Conservation (phyloP, 2,797 vertebrate species). For the Pseudochirops cupreus region DNA sequence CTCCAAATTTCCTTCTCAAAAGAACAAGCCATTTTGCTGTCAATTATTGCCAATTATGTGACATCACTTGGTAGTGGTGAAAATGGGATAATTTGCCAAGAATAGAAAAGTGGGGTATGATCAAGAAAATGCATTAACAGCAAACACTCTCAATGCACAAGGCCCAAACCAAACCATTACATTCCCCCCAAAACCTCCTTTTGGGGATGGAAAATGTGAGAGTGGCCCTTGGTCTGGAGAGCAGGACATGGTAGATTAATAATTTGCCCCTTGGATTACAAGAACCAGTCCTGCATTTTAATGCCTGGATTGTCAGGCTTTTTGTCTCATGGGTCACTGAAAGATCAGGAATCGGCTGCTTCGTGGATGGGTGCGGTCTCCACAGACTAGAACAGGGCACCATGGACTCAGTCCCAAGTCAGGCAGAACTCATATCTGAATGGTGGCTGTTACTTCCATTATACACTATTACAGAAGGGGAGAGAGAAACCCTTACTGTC, state of each 20-base stretch:
- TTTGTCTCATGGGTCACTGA: not conserved
- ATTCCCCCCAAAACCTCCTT: not conserved
- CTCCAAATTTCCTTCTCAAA: not conserved
- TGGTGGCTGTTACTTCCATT: not conserved
- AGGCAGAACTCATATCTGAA: not conserved
- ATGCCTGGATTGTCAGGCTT: not conserved
- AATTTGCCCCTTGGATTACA: not conserved
- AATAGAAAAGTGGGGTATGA: not conserved
- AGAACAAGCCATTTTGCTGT: not conserved
- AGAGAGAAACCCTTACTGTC: not conserved
- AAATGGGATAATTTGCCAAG: conserved; percentile 2
- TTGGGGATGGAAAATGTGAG: not conserved
- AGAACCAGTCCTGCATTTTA: not conserved
- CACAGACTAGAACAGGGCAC: not conserved
- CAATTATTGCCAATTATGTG: conserved; percentile 5
- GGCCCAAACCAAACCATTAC: not conserved
- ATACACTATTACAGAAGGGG: not conserved
- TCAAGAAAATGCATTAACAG: not conserved
- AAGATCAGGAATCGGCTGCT: not conserved
- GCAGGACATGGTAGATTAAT: not conserved
- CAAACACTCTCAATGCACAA: not conserved
- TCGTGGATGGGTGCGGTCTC: not conserved
- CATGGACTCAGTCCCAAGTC: not conserved
- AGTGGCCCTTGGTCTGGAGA: not conserved
- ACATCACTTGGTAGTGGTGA: not conserved